Evolutionary conservation across 2,797 vertebrate genomes (phyloP).

Genomic region (Myotis planiceps): DNA sequence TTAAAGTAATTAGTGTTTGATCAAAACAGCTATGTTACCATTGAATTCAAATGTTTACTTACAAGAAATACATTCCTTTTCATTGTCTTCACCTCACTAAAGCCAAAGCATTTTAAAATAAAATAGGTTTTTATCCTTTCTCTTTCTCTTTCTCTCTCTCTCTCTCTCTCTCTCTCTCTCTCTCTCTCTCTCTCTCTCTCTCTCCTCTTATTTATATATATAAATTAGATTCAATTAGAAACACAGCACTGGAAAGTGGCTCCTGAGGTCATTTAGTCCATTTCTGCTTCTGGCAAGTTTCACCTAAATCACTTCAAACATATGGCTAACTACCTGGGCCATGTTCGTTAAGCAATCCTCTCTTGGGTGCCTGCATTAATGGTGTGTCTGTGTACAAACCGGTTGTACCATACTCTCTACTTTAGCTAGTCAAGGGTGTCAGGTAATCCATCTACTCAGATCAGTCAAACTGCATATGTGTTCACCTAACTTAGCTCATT

Average conservation of each 20-base stretch:
- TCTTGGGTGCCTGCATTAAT: not conserved
- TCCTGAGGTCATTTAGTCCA: slow-evolving; percentile 35
- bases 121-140: not conserved
- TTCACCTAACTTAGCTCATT: not conserved
- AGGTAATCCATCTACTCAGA: not conserved
- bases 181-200: no score
- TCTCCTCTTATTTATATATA: not conserved
- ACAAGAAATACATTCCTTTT: slow-evolving; percentile 42
- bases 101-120: slow-evolving; percentile 49
- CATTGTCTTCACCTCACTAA: slow-evolving; percentile 48
- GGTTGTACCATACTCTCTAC: not conserved
- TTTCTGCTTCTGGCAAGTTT: not conserved
- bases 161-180: no score
- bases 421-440: not conserved
- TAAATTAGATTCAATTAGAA: slow-evolving; percentile 42
- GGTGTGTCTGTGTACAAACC: not conserved
- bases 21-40: slow-evolving; percentile 41
- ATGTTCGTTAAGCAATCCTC: not conserved
- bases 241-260: not conserved
- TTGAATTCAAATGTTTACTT: slow-evolving; percentile 56
- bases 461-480: not conserved
- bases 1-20: slow-evolving; percentile 58
- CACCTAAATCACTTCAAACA: slow-evolving; percentile 27
- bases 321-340: not conserved
- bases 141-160: no score